phyloP scores from a whole-genome alignment of 2,797 vertebrate genomes.

The Pipistrellus pipistrellus region DNA sequence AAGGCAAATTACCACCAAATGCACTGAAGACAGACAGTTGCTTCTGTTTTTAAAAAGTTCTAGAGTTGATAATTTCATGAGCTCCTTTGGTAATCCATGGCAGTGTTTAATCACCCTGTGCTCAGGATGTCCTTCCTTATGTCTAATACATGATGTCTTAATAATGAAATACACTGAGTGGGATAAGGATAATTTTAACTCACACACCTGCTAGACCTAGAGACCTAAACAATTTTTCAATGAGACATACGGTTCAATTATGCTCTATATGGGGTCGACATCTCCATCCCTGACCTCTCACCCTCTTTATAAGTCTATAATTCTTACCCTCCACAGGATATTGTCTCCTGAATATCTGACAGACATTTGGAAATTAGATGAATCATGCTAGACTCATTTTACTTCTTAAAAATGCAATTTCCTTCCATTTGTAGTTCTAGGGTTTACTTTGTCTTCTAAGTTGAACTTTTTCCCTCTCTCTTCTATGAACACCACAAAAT shows the following conservation, averaged over 20 bases:
- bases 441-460: background rate
- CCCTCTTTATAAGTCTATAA: constrained; percentile 73
- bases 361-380: constrained; percentile 56
- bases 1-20: constrained; percentile 70
- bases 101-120: constrained; percentile 81
- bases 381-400: constrained; percentile 53
- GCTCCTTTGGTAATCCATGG: constrained; percentile 74
- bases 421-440: background rate
- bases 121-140: constrained; percentile 80
- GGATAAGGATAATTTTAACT: constrained; percentile 84
- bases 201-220: constrained; percentile 67
- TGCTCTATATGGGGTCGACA: constrained; percentile 25
- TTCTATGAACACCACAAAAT: background rate
- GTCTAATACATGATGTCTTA: constrained; percentile 85
- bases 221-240: constrained; percentile 83
- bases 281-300: constrained; percentile 71
- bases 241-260: constrained; percentile 78
- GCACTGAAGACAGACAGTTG: constrained; percentile 71
- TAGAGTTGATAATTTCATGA: constrained; percentile 74
- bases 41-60: constrained; percentile 81
- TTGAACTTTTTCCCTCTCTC: background rate
- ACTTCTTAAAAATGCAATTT: constrained; percentile 45
- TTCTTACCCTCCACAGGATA: constrained; percentile 74
- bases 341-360: constrained; percentile 48
- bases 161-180: constrained; percentile 83